Percentiles rank a stretch among this genome's conserved stretches.
Conservation (phyloP, 1,140 invertebrate species). For the Drosophila setifemur region DNA sequence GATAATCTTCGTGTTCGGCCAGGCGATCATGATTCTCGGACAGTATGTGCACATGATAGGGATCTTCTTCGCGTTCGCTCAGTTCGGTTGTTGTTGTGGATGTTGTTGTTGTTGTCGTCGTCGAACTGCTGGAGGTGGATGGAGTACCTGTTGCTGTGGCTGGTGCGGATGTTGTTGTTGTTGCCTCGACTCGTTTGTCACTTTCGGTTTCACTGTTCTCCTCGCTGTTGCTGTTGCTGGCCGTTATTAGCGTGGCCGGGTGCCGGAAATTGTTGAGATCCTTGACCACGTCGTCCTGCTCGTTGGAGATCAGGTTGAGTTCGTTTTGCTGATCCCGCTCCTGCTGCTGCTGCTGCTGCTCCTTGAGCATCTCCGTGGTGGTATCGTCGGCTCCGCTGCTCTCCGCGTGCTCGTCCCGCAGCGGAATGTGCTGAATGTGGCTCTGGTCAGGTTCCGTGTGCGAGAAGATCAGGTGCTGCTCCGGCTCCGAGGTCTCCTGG, state of each 20-base stretch:
- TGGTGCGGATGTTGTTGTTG: conserved; percentile 18
- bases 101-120: conserved; percentile 17
- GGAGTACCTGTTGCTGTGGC: conserved; percentile 17
- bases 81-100: conserved; percentile 13
- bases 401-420: conserved; percentile 64
- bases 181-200: conserved; percentile 46
- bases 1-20: conserved; percentile 81
- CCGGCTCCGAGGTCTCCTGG: conserved; percentile 7
- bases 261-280: conserved; percentile 80
- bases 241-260: conserved; percentile 78
- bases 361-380: conserved; percentile 56
- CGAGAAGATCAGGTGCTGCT: conserved; percentile 26
- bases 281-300: conserved; percentile 71
- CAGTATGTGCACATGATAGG: conserved; percentile 80
- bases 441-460: conserved; percentile 42
- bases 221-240: conserved; percentile 75
- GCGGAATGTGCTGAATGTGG: conserved; percentile 67
- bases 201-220: conserved; percentile 72
- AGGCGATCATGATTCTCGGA: conserved; percentile 81
- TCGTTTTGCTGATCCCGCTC: conserved; percentile 52
- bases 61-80: conserved; percentile 70
- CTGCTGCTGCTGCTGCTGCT: conserved; percentile 25
- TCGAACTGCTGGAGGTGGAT: conserved; percentile 5
- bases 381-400: conserved; percentile 31
- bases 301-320: conserved; percentile 72